These are phyloP conservation scores for Drosophila flavopinicola DNA, from an alignment of 2,888 invertebrate genomes.

Conservation along the genomic window DNA sequence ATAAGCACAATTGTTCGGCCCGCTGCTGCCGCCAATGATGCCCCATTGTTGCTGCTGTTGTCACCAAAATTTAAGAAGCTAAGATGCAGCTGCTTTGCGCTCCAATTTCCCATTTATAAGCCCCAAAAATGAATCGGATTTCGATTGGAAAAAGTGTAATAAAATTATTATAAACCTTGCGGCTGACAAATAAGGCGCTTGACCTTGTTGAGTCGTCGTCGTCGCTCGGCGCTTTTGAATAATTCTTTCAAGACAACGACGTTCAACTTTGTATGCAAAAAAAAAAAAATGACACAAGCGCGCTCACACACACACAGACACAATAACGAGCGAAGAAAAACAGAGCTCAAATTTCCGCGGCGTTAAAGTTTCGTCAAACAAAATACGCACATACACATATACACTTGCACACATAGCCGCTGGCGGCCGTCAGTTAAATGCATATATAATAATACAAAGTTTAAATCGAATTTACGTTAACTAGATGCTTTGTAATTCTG, in stretches of 20 bases:
- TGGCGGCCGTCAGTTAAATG: constrained; percentile 39
- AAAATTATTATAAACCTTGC: constrained; percentile 61
- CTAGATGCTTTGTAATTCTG: constrained; percentile 38
- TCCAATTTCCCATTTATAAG: constrained; percentile 61
- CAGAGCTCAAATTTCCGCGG: constrained; percentile 73
- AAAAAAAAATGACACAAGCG: constrained; percentile 46
- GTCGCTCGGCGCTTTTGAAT: constrained; percentile 58
- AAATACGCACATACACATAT: constrained; percentile 1
- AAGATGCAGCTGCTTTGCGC: constrained; percentile 48
- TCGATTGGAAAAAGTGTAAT: constrained; percentile 60
- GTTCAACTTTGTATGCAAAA: constrained; percentile 70
- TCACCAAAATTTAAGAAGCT: constrained; percentile 62
- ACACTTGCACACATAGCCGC: constrained; percentile 6
- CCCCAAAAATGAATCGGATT: constrained; percentile 27
- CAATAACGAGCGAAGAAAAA: constrained; percentile 42
- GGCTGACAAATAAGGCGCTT: constrained; percentile 68
- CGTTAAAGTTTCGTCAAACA: constrained; percentile 57
- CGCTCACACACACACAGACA: constrained; percentile 31
- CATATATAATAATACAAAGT: constrained; percentile 26
- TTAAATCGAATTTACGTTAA: constrained; percentile 31
- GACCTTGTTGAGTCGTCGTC: constrained; percentile 72
- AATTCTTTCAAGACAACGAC: constrained; percentile 71
- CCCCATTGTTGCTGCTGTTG: constrained; percentile 27
- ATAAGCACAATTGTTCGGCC: constrained; percentile 58
- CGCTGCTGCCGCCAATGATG: constrained; percentile 10